Evolutionary conservation across 2,113 vertebrate genomes (phyloP).

Genomic region (Sturnira hondurensis): DNA sequence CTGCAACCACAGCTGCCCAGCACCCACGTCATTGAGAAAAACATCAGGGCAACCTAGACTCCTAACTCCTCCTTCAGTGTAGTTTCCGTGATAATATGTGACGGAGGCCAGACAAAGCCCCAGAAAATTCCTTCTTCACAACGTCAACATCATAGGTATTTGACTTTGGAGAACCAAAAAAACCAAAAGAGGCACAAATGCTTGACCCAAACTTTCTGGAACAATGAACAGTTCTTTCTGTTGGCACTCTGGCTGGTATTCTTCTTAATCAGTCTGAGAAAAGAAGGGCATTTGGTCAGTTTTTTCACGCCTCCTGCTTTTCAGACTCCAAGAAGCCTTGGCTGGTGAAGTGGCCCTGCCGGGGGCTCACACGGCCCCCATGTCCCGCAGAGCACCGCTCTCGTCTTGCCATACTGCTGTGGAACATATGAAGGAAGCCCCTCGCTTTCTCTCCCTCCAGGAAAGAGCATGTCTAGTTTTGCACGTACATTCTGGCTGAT

Average conservation of each 20-base stretch:
- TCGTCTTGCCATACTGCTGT: accelerated
- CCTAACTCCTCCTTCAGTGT: background rate
- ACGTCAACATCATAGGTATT: background rate
- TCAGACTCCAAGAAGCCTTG: background rate
- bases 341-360: background rate
- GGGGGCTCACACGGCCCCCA: background rate
- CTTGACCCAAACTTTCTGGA: background rate
- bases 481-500: background rate
- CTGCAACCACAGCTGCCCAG: background rate
- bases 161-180: slow-evolving; percentile 27
- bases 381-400: background rate
- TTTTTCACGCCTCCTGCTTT: background rate
- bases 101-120: background rate
- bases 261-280: background rate
- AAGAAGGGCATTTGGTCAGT: background rate
- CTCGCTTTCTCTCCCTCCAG: background rate
- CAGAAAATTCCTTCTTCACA: background rate
- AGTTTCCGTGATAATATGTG: background rate
- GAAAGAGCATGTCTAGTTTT: background rate
- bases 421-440: background rate
- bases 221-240: background rate
- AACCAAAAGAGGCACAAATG: background rate
- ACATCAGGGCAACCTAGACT: accelerated
- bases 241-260: background rate
- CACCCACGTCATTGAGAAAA: background rate